Base-by-base conservation (phyloP, 2,797 vertebrate species). In the Girardinus metallicus region DNA sequence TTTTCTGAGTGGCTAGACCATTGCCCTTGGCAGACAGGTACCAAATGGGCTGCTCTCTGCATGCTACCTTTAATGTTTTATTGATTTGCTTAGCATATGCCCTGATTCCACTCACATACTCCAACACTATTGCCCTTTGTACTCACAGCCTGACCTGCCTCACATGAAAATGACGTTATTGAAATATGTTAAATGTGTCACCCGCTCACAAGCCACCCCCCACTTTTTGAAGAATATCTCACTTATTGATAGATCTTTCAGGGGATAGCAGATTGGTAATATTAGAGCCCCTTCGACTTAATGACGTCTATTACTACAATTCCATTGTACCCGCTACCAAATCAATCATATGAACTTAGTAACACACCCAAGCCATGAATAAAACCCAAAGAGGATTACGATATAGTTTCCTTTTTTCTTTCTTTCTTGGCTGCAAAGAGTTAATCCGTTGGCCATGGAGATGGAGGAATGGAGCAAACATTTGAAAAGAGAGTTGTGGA, bases 61-160 rank as follows among this genome's bases (percentile, higher is more conserved):
- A 92, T 93, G 90, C 93, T 92, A 92, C 92, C 93, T 93, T 94
- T 95, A 95, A 95, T 95, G 94, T 95, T 95, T 93, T 95, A 95
- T 95, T 95, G 95, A 95, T 95, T 95, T 94, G 93, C 92, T 95
- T 95, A 95, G 94, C 95, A 95, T 95, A 95, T 84, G 84, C 91
- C 92, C 91, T 85, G 80, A 94, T 94, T 95, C 94, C 90, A 91
- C 93, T 94, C 94, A 91, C 94, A 94, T 86, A 91, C 91, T 94
- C 90, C 90, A 87, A 92, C 93, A 84, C 91, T 89, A 92, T 94
- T 94, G 93, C 93, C 94, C 95, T 95, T 95, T 95, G 93, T 95
- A 89, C 93, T 94, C 86, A 41, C 82, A 83, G 90, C 75, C 92
- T 94, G 94, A 94, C 94, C 93, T 93, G 93, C 90, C 93, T 84